These are phyloP conservation scores for Bombus waltoni DNA, from an alignment of 1,140 invertebrate species.

Conservation along the genomic window DNA sequence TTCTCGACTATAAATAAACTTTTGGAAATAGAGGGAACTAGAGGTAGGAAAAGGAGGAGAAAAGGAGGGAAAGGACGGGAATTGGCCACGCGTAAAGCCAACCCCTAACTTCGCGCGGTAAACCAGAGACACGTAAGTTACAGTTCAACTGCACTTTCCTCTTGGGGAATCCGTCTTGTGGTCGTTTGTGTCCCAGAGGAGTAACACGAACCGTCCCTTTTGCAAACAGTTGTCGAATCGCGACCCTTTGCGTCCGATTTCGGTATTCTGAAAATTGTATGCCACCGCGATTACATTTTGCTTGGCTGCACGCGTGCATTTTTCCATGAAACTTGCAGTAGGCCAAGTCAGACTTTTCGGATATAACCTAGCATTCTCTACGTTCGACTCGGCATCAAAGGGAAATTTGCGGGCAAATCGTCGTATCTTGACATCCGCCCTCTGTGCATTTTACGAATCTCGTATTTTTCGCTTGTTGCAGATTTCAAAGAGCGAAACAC, in stretches of 20 bases:
- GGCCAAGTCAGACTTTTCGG: neutral
- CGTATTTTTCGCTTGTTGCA: neutral
- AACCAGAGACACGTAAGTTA: constrained; percentile 2
- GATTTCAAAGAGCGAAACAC: neutral
- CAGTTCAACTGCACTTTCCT: constrained; percentile 12
- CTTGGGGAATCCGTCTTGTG: neutral
- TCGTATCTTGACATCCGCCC: neutral
- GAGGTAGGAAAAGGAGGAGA: neutral
- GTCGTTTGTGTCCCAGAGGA: neutral
- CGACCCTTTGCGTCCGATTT: neutral
- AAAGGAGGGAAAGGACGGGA: neutral
- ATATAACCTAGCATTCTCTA: neutral
- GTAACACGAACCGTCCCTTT: neutral
- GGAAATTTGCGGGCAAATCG: constrained; percentile 5
- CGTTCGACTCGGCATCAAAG: neutral
- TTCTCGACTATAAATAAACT: constrained; percentile 8
- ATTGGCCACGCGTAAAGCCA: constrained; percentile 32
- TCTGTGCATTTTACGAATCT: neutral
- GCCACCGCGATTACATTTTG: neutral
- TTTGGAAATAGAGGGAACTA: neutral
- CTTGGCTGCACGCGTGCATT: neutral
- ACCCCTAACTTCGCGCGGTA: neutral
- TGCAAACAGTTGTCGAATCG: neutral
- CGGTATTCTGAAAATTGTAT: neutral
- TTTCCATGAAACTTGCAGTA: neutral